phyloP scores from a whole-genome alignment of 2,888 invertebrate species.

The Rutpela maculata region DNA sequence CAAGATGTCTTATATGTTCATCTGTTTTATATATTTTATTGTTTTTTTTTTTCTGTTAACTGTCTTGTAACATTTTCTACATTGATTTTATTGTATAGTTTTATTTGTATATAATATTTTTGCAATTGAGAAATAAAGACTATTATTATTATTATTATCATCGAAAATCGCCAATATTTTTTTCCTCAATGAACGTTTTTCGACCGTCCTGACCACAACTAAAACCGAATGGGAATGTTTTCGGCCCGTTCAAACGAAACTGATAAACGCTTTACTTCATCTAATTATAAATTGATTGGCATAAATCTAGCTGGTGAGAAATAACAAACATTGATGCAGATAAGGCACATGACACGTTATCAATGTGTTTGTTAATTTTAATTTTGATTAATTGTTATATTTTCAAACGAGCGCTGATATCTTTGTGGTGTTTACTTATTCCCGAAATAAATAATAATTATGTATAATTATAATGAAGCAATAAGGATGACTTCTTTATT shows the following conservation, averaged over 20 bases:
- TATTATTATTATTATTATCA: no score
- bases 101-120: no score
- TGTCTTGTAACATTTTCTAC: no score
- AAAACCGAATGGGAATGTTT: constrained; percentile 25
- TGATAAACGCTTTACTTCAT: constrained; percentile 56
- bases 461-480: constrained; percentile 30
- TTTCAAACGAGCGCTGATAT: constrained; percentile 53
- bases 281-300: constrained; percentile 63
- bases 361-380: constrained; percentile 61
- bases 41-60: no score
- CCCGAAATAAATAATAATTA: constrained; percentile 52
- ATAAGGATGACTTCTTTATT: constrained; percentile 21
- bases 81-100: no score
- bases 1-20: no score
- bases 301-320: constrained; percentile 62
- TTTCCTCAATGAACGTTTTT: no score
- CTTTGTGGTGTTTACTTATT: constrained; percentile 44
- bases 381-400: constrained; percentile 61
- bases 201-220: no score
- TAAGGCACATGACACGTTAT: constrained; percentile 60
- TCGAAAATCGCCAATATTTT: no score
- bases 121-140: no score
- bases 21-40: no score
- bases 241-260: constrained; percentile 54
- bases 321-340: constrained; percentile 61